Evolutionary conservation across 2,797 vertebrate species (phyloP).

Genomic region (Parauchenoglanis punctatus): DNA sequence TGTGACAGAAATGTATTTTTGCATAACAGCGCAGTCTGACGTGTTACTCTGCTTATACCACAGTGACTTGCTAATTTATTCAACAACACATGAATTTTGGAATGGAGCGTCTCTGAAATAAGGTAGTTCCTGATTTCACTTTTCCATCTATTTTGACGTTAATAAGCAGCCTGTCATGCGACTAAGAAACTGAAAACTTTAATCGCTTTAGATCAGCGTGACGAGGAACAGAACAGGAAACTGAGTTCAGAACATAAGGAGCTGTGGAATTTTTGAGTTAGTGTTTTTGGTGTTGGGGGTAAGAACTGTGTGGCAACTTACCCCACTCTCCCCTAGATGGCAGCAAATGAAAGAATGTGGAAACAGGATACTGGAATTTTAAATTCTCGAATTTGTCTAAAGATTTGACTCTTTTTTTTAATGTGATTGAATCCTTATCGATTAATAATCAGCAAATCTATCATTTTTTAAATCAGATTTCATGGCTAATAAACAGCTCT

Average conservation of each 20-base stretch:
- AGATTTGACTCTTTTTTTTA: neutral
- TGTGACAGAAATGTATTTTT: too few species aligned
- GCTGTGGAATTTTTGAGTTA: too few species aligned
- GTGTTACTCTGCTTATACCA: too few species aligned
- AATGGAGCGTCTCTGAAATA: neutral
- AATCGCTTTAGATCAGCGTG: neutral
- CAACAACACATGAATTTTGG: neutral
- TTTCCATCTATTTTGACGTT: neutral
- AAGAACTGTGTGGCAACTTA: neutral
- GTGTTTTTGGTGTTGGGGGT: neutral
- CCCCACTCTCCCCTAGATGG: neutral
- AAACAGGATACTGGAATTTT: neutral
- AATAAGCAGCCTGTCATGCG: neutral
- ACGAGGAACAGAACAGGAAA: slow-evolving; percentile 1
- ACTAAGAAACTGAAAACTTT: neutral
- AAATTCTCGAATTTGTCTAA: neutral
- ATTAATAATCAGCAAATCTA: neutral
- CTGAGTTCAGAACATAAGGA: neutral
- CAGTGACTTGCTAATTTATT: too few species aligned
- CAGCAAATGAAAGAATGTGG: neutral
- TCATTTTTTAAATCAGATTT: neutral
- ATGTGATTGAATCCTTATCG: neutral
- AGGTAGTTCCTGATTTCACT: neutral
- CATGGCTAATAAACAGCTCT: neutral
- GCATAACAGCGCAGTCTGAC: too few species aligned